Base-by-base conservation (phyloP, 2,113 vertebrate genomes). In the Lipophrys pholis region DNA sequence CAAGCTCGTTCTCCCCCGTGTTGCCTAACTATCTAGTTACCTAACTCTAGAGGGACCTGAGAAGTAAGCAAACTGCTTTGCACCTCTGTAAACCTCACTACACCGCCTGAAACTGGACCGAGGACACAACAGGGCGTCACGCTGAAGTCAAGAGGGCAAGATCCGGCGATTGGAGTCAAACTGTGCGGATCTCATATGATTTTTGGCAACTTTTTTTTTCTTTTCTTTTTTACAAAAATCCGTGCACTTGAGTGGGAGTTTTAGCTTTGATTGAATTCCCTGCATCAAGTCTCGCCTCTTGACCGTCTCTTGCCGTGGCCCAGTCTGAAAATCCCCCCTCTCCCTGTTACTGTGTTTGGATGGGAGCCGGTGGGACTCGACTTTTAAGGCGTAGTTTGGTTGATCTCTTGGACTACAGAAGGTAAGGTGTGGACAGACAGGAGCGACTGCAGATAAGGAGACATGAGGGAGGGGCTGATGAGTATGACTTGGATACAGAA, bases 21-120 rank as follows among this genome's bases (percentile, higher is more conserved):
- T 50, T 35, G 57, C 76, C 71, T 75, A 79, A 69, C 65, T 61
- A 71, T 5, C 69, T 68, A 83, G 75, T 81, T 84, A 85, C 70
- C 78, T 89, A 87, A 78, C 82, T 88, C 80, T 91, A 87, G 81
- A 89, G 72, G 83, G 88, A 92, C 93, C 93, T 94, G 92, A 94
- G 92, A 90, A 92, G 84, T 89, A 88, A 90, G 84, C 87, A 72
- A 87, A 81, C 73, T 12, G 79, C 79, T 77, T 75, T 82, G 81
- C 77, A 86, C 81, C 83, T 87, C 83, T 84, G 78, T 78, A 86
- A 91, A 85, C 65, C 68, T 78, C 80, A 73, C 76, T 78, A 84
- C 82, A 80, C 73, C 74, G 30, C 69, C 67, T 80, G 80, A 73
- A 80, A 81, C 80, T 57, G 78, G 78, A 76, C 67, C 72, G 55